Base-by-base conservation (phyloP, 1,140 invertebrate species). In the Popillia japonica region DNA sequence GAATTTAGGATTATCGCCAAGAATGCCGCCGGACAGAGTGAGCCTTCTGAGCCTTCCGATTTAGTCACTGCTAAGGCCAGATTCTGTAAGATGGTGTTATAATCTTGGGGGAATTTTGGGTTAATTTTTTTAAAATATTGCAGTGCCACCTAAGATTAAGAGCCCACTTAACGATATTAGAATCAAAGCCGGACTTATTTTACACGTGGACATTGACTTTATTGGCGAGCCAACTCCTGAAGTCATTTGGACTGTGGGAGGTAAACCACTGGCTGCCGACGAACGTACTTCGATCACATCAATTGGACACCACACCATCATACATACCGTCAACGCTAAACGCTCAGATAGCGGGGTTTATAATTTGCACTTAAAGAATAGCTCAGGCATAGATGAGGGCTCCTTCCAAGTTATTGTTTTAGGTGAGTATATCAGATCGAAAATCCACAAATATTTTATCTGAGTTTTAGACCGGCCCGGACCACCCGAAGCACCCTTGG, bases 1-100 rank as follows among this genome's bases (percentile, higher is more conserved):
- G 96, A 99, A 87, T 99, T 99, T 90, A 90, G 98, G 81, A 91
- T 99, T 0, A 95, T 96, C 83, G 98, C 98, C 23, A 93, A 96
- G 3, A 99, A 99, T 87, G 93, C 96, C 84, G 97, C 96, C 72
- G 99, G 99, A 42, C 93, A 95, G 83, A 98, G 97, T 64, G 96
- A 98, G 87, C 96, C 98, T 7, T 97, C 96, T 75, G 96, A 98
- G 84, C 94, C 97, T 48, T 97, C 96, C 41, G 94, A 98, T 84
- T 90, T 95, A 55, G 91, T 99, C 78, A 95, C 92, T 72, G 94
- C 93, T 75, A 97, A 97, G 84, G 92, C 95, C 79, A 92, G 96
- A 87, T 94, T 93, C 83, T 88, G 92, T 93, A 87, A 91, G 91
- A 88, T n/a, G n/a, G n/a, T n/a, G n/a, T n/a, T n/a, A n/a, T n/a